phyloP scores from a whole-genome alignment of 2,797 vertebrate genomes.

The Alcedo quadribrachys region DNA sequence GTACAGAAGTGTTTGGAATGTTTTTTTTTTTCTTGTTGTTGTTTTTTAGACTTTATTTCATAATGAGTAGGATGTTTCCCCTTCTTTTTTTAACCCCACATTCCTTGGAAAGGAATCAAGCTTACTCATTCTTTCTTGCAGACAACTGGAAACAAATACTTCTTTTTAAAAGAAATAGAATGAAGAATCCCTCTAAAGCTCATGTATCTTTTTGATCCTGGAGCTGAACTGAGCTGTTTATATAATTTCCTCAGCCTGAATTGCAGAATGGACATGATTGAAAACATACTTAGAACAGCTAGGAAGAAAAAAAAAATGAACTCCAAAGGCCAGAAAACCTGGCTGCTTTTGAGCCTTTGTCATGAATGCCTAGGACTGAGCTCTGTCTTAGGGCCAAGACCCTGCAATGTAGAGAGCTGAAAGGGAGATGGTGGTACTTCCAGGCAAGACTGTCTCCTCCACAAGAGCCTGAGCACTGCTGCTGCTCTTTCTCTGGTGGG shows the following conservation, averaged over 20 bases:
- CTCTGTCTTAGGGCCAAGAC: neutral
- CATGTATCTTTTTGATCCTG: neutral
- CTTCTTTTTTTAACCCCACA: conserved; percentile 2
- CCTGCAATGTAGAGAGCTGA: rapidly evolving
- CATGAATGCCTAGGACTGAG: neutral
- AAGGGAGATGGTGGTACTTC: neutral
- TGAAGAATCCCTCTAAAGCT: neutral
- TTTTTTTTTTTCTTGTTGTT: conserved; percentile 49
- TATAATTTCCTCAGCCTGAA: conserved; percentile 19
- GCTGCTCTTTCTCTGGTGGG: neutral
- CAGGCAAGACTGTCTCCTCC: neutral
- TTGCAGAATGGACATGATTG: neutral
- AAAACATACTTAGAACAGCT: neutral
- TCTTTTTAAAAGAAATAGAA: neutral
- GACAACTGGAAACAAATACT: conserved; percentile 52
- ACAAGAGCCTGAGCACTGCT: neutral
- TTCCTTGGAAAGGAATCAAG: conserved; percentile 14
- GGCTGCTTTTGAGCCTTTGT: neutral
- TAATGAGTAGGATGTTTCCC: neutral
- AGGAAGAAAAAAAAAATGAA: neutral
- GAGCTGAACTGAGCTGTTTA: conserved; percentile 29
- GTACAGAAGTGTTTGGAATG: neutral
- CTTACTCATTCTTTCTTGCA: conserved; percentile 18
- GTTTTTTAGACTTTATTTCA: conserved; percentile 15
- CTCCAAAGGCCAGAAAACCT: neutral